phyloP scores from a whole-genome alignment of 1,140 invertebrate genomes.

The Apocrypta bakeri region DNA sequence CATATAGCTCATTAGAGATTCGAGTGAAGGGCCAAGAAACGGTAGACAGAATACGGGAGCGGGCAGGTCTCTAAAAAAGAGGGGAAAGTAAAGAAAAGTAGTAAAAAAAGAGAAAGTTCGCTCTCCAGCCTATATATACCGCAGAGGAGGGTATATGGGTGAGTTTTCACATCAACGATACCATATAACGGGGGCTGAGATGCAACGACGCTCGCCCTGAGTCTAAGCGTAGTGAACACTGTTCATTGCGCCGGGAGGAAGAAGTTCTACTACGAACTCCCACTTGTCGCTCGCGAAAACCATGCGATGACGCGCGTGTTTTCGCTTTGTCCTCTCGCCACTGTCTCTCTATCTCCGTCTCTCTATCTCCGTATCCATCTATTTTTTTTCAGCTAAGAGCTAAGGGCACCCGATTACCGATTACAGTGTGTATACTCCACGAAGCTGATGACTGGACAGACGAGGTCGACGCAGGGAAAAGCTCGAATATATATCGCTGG shows the following conservation, averaged over 20 bases:
- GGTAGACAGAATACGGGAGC: neutral
- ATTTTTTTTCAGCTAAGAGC: neutral
- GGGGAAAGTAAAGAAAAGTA: neutral
- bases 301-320: constrained; percentile 18
- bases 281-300: constrained; percentile 7
- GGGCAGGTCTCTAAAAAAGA: neutral
- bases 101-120: neutral
- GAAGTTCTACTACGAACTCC: neutral
- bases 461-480: neutral
- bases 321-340: neutral
- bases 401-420: neutral
- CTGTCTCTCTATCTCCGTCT: constrained; percentile 7
- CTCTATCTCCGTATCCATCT: too few relatives aligned
- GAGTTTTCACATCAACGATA: neutral
- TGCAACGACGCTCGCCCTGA: neutral
- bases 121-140: neutral
- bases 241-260: too few relatives aligned
- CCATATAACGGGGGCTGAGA: too few relatives aligned
- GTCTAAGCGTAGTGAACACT: too few relatives aligned
- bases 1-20: constrained; percentile 5
- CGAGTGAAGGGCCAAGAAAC: neutral
- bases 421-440: neutral
- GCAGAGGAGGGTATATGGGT: neutral
- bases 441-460: neutral
- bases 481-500: constrained; percentile 5